Evolutionary conservation across 1,140 invertebrate genomes (phyloP), one percentile per base, ranked within the genome.

Genomic region (Venturia canescens): DNA sequence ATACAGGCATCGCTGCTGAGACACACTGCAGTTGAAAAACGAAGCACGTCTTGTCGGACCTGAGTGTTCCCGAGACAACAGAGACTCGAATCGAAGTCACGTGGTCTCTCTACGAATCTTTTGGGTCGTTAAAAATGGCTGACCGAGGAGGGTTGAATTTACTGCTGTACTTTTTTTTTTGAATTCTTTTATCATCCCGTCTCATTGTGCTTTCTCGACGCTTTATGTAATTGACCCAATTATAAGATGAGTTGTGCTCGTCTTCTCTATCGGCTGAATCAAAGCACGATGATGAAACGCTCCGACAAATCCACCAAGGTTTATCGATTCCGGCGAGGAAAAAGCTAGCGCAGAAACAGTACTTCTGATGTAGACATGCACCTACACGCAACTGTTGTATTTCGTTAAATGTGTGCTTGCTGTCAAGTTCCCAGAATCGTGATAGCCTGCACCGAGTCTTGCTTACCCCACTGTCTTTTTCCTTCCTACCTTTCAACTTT

Each of bases 101-200:
- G 75, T 77, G 75, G 21, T 66, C 34, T 18, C 57, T 63, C 75
- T 6, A 31, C 23, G 75, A 18, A 29, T 34, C 48, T 60, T 66
- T 34, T 60, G 60, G 75, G 21, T 77, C 75, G 75, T 77, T 77
- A 77, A 77, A 77, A 77, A 66, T 63, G 75, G 75, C 75, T 77
- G 75, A 77, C 75, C 75, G 31, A 77, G 60, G 75, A 44, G 60
- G 57, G 31, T 77, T 63, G 53, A 77, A 63, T 77, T 77, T 77
- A 77, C 75, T 63, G 75, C 75, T 63, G 75, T 66, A 77, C 21
- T 76, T 63, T 60, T 31, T 29, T 31, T 76, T 31, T 60, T 60
- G 6, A 31, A n/a, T 76, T 60, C 53, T 16, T 31, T 60, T 29
- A 63, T 63, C 48, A 31, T 31, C 21, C 57, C 27, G 18, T 66